phyloP scores from a whole-genome alignment of 64 coral and sea anemone genomes.

The Montipora foliosa region DNA sequence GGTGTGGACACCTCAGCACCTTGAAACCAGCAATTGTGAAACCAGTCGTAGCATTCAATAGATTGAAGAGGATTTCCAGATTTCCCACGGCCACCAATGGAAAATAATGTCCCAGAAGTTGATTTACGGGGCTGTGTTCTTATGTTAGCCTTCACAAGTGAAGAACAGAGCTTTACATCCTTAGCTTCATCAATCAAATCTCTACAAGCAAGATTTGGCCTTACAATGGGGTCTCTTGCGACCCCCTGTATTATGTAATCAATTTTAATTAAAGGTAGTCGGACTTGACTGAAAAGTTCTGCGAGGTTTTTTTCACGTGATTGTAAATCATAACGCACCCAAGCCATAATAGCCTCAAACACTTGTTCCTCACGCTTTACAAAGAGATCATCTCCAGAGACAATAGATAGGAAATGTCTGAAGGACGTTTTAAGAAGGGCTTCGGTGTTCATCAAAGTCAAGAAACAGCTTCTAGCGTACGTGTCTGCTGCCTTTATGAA shows the following conservation, averaged over 20 bases:
- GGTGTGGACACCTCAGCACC: conserved; percentile 84
- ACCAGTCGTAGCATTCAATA: conserved; percentile 96
- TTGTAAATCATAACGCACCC: conserved; percentile 74
- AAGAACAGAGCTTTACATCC: conserved; percentile 91
- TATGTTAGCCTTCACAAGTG: conserved; percentile 61
- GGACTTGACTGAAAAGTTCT: conserved; percentile 76
- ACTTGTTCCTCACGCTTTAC: conserved; percentile 91
- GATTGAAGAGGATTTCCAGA: conserved; percentile 91
- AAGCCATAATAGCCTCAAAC: conserved; percentile 86
- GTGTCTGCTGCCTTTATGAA: conserved; percentile 83
- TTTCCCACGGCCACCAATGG: conserved; percentile 95
- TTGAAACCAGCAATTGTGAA: conserved; percentile 86
- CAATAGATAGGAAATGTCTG: conserved; percentile 75
- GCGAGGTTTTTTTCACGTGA: conserved; percentile 59
- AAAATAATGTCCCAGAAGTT: conserved; percentile 86
- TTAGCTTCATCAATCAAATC: conserved; percentile 99
- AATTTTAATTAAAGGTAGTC: conserved; percentile 79
- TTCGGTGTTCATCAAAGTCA: conserved; percentile 75
- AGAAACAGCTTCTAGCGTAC: conserved; percentile 78
- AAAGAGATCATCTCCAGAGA: conserved; percentile 79
- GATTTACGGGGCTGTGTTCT: conserved; percentile 94
- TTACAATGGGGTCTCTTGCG: conserved; percentile 64
- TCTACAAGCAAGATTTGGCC: conserved; percentile 71
- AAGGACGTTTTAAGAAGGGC: conserved; percentile 83
- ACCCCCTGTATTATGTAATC: conserved; percentile 74